These are phyloP conservation scores for Nipponacmea schrenckii DNA, from an alignment of 2,888 invertebrate species.

Conservation along the genomic window DNA sequence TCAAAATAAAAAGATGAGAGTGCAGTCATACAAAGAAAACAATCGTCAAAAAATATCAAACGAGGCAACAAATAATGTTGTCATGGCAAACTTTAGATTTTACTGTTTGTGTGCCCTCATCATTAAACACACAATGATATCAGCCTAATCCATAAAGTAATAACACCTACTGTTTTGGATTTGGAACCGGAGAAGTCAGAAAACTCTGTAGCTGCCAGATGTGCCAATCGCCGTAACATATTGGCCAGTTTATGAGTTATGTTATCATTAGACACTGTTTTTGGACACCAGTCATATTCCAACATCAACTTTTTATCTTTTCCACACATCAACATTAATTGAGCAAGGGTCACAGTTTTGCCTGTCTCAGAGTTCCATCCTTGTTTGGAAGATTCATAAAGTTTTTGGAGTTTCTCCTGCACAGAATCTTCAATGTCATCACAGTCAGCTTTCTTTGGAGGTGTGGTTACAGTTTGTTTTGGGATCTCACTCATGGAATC, in stretches of 20 bases:
- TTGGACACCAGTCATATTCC: conserved; percentile 68
- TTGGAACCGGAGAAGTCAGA: conserved; percentile 41
- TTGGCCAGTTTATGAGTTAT: conserved; percentile 49
- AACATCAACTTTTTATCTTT: conserved; percentile 65
- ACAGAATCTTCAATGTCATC: conserved; percentile 15
- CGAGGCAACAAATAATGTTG: too few relatives aligned
- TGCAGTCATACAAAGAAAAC: too few relatives aligned
- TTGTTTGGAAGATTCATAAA: conserved; percentile 44
- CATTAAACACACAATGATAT: background rate
- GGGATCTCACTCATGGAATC: background rate
- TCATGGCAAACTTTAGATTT: too few relatives aligned
- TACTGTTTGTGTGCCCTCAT: too few relatives aligned
- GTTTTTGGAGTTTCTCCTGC: conserved; percentile 6
- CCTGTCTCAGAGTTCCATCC: conserved; percentile 86
- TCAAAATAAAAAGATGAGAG: too few relatives aligned
- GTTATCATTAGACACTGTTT: conserved; percentile 23
- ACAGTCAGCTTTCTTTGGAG: conserved; percentile 15
- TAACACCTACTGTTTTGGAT: conserved; percentile 1
- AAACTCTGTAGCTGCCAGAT: conserved; percentile 61
- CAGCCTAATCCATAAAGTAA: background rate
- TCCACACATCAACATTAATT: conserved; percentile 83
- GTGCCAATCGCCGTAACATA: conserved; percentile 56
- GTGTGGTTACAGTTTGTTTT: conserved; percentile 15
- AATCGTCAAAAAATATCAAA: too few relatives aligned
- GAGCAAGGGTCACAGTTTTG: conserved; percentile 86